Conservation (phyloP, 2,797 vertebrate species). For the Alcedo atthis region DNA sequence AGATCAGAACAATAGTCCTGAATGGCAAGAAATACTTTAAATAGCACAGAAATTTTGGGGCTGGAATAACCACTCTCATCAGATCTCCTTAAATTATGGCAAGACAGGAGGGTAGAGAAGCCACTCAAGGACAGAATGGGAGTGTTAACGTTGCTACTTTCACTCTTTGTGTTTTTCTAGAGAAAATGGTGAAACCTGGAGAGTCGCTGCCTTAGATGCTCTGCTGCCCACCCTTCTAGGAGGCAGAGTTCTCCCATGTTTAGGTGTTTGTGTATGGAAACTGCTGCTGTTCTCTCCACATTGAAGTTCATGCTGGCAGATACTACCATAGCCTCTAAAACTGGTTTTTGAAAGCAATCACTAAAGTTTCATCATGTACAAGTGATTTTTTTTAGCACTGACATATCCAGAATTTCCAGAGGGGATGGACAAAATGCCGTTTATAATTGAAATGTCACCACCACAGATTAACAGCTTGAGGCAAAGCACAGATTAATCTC, state of each 20-base stretch:
- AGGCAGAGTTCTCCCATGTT: accelerated
- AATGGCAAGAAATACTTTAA: background rate
- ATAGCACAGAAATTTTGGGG: background rate
- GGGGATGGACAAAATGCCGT: conserved; percentile 40
- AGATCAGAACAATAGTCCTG: background rate
- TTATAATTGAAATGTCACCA: conserved; percentile 64
- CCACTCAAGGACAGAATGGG: background rate
- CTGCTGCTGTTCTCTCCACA: background rate
- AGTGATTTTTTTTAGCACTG: conserved; percentile 16
- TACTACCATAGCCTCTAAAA: background rate
- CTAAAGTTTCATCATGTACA: background rate
- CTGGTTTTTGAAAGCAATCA: background rate
- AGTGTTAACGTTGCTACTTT: background rate
- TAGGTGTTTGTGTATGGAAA: background rate
- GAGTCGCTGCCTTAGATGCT: background rate
- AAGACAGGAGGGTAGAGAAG: background rate
- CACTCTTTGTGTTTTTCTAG: background rate
- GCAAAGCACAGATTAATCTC: conserved; percentile 57
- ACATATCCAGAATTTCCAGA: conserved; percentile 48
- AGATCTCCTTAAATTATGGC: background rate
- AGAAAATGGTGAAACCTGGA: background rate
- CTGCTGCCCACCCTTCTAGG: background rate
- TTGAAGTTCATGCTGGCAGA: background rate
- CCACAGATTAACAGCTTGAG: conserved; percentile 56
- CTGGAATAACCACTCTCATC: background rate